Evolutionary conservation across 2,888 invertebrate genomes (phyloP).

Genomic region (Hipparchia semele): DNA sequence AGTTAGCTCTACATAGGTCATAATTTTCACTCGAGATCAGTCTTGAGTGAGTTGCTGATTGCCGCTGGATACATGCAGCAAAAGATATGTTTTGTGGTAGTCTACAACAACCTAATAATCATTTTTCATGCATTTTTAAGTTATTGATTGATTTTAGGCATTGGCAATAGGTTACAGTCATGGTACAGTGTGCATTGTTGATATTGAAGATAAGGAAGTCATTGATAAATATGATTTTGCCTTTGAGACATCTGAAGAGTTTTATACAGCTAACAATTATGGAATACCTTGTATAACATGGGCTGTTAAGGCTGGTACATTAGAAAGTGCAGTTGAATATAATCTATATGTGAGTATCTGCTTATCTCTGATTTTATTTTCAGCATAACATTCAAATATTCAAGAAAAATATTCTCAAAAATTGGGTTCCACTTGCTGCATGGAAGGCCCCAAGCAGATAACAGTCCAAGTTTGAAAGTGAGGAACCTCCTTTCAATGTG

Average conservation of each 20-base stretch:
- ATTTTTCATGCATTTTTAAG: slow-evolving; percentile 29
- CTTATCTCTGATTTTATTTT: background rate
- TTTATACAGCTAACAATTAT: slow-evolving; percentile 75
- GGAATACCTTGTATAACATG: slow-evolving; percentile 90
- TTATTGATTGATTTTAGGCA: slow-evolving; percentile 71
- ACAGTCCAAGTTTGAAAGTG: no score
- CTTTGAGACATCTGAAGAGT: slow-evolving; percentile 68
- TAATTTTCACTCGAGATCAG: no score
- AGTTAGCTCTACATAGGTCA: no score
- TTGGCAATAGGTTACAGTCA: slow-evolving; percentile 88
- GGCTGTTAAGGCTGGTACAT: slow-evolving; percentile 79
- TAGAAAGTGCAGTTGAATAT: slow-evolving; percentile 71
- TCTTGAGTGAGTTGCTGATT: no score
- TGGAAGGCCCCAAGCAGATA: no score
- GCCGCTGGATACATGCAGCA: no score
- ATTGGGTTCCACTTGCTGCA: no score
- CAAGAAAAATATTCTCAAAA: no score
- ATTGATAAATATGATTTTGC: slow-evolving; percentile 84
- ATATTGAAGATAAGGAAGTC: slow-evolving; percentile 93
- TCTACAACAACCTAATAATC: no score
- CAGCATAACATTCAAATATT: no score
- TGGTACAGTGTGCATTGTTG: slow-evolving; percentile 88
- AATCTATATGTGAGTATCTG: slow-evolving; percentile 68
- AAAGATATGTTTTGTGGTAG: no score
- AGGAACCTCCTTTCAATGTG: no score